Evolutionary conservation across 2,888 invertebrate species (phyloP), one percentile per base, ranked within the genome.

Genomic region (Flexamia atlantica): DNA sequence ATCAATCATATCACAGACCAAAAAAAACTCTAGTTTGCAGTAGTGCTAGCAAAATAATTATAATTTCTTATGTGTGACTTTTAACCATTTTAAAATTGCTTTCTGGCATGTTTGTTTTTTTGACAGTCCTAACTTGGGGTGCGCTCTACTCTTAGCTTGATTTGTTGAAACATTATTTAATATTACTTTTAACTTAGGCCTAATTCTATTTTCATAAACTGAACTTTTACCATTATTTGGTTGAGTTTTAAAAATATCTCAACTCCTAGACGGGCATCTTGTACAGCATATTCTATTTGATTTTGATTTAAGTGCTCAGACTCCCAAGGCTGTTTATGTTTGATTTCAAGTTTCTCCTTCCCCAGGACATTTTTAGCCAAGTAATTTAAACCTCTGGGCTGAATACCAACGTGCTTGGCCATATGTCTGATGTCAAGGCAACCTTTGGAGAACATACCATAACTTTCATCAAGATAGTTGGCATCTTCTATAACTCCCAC

Each of bases 171-270:
- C n/a, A n/a, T n/a, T n/a, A n/a, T n/a, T n/a, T n/a, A n/a, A n/a
- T n/a, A n/a, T n/a, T n/a, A n/a, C n/a, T n/a, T n/a, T n/a, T n/a
- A n/a, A n/a, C n/a, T n/a, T n/a, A n/a, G n/a, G n/a, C n/a, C n/a
- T n/a, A n/a, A n/a, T n/a, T n/a, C n/a, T n/a, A n/a, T n/a, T n/a
- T n/a, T n/a, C n/a, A n/a, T n/a, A n/a, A n/a, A n/a, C n/a, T n/a
- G n/a, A n/a, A n/a, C n/a, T n/a, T n/a, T n/a, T 10, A 36, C 40
- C 20, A 70, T 0, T 40, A 40, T 70, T 28, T 64, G 28, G n/a
- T 28, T 64, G 64, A 64, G 64, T 28, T 64, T 64, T 30, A 64
- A 28, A 64, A 64, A 64, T 64, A 64, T 64, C 30, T 64, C 64
- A 25, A 64, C 64, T 28, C 64, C 64, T 0, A 64, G 30, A 28